Evolutionary conservation across 2,888 invertebrate genomes (phyloP), one percentile per base, ranked within the genome.

Genomic region (Brachyptera risi): DNA sequence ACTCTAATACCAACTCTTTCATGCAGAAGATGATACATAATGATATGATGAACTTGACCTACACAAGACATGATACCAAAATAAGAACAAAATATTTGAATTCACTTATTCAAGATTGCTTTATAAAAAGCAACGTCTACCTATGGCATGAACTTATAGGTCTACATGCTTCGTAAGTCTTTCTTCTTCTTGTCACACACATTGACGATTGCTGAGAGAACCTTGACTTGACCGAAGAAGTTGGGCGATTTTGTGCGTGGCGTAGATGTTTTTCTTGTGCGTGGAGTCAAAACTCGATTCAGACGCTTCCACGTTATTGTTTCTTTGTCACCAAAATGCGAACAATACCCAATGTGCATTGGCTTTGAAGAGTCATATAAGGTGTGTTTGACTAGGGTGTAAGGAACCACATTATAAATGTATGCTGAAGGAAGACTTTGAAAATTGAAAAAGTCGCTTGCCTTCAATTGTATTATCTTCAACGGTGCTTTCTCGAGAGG

Each of bases 371-470:
- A n/a, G 24, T 49, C 49, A 24, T 49, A 49, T 11, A 51, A 15
- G 3, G 35, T 9, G 17, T 51, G n/a, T 31, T 51, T 51, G 3
- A 51, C 51, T 51, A 31, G 27, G 1, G 51, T 31, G 35, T 51
- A 51, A 19, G 51, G 51, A 13, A 51, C 31, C 4, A 17, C 7
- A 1, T 26, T 51, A 15, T 31, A 51, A 9, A 19, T 51, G 51
- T 17, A 51, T 5, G 15, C 17, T 5, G 31, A 17, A 15, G 51
- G n/a, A 2, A 51, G 9, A 9, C 15, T 15, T 27, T 51, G 51
- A 21, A 19, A 70, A 91, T 92, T 65, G 88, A 81, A 69, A 19
- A 51, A 51, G 17, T 51, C 31, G 35, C n/a, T 17, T 17, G 31
- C n/a, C 11, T 51, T 51, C 19, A 51, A 27, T 19, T 51, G 51